These are phyloP conservation scores for Orchesella cincta DNA, from an alignment of 1,140 invertebrate species.

Conservation along the genomic window DNA sequence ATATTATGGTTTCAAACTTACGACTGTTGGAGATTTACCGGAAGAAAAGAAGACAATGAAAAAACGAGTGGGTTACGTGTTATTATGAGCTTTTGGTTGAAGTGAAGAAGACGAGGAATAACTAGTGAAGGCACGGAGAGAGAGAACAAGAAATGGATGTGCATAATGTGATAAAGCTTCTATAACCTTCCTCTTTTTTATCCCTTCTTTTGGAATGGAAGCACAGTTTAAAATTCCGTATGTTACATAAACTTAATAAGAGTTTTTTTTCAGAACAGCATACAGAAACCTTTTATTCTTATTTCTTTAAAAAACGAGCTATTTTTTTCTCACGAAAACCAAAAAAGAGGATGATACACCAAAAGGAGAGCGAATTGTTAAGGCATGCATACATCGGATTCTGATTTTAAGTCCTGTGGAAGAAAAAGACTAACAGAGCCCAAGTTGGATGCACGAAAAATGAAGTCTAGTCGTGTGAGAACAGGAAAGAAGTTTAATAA, in stretches of 20 bases:
- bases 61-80: too few relatives aligned
- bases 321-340: not conserved
- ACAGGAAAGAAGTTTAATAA: not conserved
- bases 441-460: not conserved
- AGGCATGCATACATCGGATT: not conserved
- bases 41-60: too few relatives aligned
- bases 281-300: not conserved
- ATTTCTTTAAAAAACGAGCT: not conserved
- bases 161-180: too few relatives aligned
- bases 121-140: too few relatives aligned
- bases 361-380: not conserved
- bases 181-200: too few relatives aligned
- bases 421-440: not conserved
- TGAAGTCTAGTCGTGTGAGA: not conserved
- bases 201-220: not conserved
- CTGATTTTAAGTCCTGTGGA: not conserved
- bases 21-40: too few relatives aligned
- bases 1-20: too few relatives aligned
- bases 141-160: too few relatives aligned
- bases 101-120: too few relatives aligned
- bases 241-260: slow-evolving; percentile 12
- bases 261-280: too few relatives aligned
- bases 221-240: not conserved
- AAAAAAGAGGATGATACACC: not conserved
- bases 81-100: too few relatives aligned